Base-by-base conservation (phyloP, 2,113 vertebrate genomes). In the Pelecanus crispus region DNA sequence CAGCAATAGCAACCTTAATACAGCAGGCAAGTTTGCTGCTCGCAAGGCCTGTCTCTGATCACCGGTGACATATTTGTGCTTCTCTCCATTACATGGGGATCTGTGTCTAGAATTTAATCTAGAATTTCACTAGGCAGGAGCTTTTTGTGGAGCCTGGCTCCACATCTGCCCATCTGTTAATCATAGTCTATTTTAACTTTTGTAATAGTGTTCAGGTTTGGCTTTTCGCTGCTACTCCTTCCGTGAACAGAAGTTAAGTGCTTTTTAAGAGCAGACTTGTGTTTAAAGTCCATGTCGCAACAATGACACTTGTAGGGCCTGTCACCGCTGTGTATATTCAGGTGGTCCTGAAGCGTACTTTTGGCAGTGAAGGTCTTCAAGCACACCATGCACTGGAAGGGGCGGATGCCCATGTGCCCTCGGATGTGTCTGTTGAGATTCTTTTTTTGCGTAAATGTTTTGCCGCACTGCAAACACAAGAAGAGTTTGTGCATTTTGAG, bases 401-500 rank as follows among this genome's bases (percentile, higher is more conserved):
- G 99, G 42, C 99, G 98, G 88, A 98, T 98, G 16, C 98, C 98
- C 88, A 98, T 98, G 96, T 99, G 98, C 14, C 98, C 97, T 8
- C 97, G 98, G 71, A 99, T 98, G 71, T 99, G 99, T 12, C 97
- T 97, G 84, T 98, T 98, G 70, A 99, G 98, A 90, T 99, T 98
- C 84, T 98, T 99, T 78, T 98, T 99, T 31, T 98, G 99, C 0
- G 98, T 98, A 65, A 99, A 99, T 1, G 98, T 98, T 94, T 99
- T 98, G 40, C 98, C 98, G 5, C 99, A 99, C 73, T 99, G 98
- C 96, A 99, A 97, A 63, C 99, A 99, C 90, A 98, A 83, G 90
- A 99, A 98, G 34, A 98, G 97, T 78, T 98, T 98, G 97, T 99
- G 98, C 96, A 99, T 99, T 96, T 99, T 99, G 44, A 99, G 95